Conservation (phyloP, 2,888 invertebrate species). For the Taphrorychus bicolor region DNA sequence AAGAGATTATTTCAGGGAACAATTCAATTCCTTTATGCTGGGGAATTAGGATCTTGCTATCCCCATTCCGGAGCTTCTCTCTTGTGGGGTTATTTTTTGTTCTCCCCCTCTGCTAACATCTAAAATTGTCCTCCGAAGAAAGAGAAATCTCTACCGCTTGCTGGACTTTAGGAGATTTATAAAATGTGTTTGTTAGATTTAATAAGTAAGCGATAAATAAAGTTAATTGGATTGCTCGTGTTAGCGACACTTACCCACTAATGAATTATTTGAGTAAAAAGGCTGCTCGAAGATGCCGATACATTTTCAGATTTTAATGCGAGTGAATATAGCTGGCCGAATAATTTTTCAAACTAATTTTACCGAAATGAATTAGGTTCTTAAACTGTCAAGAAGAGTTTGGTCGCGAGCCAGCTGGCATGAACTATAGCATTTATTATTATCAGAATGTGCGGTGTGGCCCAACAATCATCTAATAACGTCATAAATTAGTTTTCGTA, state of each 20-base stretch:
- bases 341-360: conserved; percentile 24
- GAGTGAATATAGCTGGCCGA: conserved; percentile 8
- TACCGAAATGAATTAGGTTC: conserved; percentile 27
- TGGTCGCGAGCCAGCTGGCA: conserved; percentile 36
- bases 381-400: conserved; percentile 29
- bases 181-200: neutral
- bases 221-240: neutral
- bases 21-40: neutral
- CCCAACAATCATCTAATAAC: conserved; percentile 15
- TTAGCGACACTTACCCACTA: neutral
- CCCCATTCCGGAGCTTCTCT: neutral
- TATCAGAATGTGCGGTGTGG: conserved; percentile 24
- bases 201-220: neutral
- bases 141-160: too few relatives aligned
- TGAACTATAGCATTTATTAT: conserved; percentile 24
- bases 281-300: neutral
- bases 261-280: neutral
- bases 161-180: too few relatives aligned
- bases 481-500: conserved; percentile 13
- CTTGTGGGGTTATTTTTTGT: neutral
- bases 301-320: conserved; percentile 1
- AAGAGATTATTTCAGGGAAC: neutral
- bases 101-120: too few relatives aligned
- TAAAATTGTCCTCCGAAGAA: too few relatives aligned
- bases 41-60: neutral